Evolutionary conservation across 2,113 vertebrate genomes (phyloP), one percentile per base, ranked within the genome.

Genomic region (Oreochromis niloticus): DNA sequence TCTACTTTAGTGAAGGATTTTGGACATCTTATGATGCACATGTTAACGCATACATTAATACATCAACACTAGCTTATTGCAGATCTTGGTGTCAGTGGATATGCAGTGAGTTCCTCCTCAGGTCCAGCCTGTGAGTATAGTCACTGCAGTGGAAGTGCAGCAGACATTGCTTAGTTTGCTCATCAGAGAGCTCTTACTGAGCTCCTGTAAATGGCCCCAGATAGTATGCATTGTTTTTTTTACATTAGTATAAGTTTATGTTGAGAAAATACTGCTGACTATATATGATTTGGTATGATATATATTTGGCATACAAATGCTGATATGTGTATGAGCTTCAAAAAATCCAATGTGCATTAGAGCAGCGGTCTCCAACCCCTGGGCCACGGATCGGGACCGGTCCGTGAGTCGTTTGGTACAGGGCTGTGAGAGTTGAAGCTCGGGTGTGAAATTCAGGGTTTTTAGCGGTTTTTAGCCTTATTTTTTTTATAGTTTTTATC

Each of bases 311-410:
- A 13, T 71, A 24, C 0, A 71, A 43, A 41, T 41, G 11, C 41
- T 3, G n/a, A 24, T 41, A 22, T 22, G 19, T 71, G 39, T 43
- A 71, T 41, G n/a, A 41, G 39, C 39, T 43, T 43, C 39, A 24
- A 9, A 9, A 71, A 71, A 27, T 73, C 22, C 41, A 73, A 46
- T 27, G 30, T 19, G 32, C 14, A 30, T 75, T 6, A 48, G 68
- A 48, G 22, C 41, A 30, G 16, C 9, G 1, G 57, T 61, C 16
- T 16, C 30, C 57, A 34, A 19, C 57, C 57, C 57, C 14, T 8
- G 14, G 8, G 1, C 0, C 30, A 6, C 1, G 0, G 57, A 61
- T 2, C 0, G 8, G 14, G 4, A 61, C 4, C 7, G 1, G 56
- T 59, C 56, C 3, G 3, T 59, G 27, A 59, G 56, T 32, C 4